Percentiles rank a stretch among this genome's conserved stretches.
Conservation (phyloP, 2,888 invertebrate genomes). For the Apodemia hepburni region DNA sequence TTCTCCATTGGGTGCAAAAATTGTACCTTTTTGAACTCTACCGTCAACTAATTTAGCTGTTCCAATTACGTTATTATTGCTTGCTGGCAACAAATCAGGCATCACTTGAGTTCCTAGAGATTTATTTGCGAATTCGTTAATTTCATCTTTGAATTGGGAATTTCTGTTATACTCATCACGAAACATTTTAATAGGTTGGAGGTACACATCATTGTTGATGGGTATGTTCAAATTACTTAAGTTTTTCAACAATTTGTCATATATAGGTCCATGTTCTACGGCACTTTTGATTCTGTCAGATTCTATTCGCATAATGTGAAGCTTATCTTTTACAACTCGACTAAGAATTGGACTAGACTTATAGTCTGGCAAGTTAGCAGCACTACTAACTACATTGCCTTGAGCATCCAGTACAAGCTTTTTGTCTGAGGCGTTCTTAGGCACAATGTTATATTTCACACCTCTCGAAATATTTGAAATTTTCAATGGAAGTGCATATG, state of each 20-base stretch:
- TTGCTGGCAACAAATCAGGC: slow-evolving; percentile 61
- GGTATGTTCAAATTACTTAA: slow-evolving; percentile 75
- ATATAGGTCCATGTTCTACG: slow-evolving; percentile 79
- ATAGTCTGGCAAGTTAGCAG: slow-evolving; percentile 70
- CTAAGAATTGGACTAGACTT: slow-evolving; percentile 72
- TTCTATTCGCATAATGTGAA: slow-evolving; percentile 75
- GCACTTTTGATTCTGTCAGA: slow-evolving; percentile 80
- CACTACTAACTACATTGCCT: slow-evolving; percentile 72
- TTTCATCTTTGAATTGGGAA: slow-evolving; percentile 77
- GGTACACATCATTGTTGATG: slow-evolving; percentile 71
- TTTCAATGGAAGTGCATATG: slow-evolving; percentile 70
- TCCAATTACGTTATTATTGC: slow-evolving; percentile 66
- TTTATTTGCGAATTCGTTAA: slow-evolving; percentile 72
- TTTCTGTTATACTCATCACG: slow-evolving; percentile 77
- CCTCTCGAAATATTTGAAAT: slow-evolving; percentile 71
- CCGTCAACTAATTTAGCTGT: slow-evolving; percentile 62
- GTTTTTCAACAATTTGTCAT: slow-evolving; percentile 78
- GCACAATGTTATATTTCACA: slow-evolving; percentile 71
- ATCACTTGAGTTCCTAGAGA: slow-evolving; percentile 66
- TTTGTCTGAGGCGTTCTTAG: slow-evolving; percentile 73
- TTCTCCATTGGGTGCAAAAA: slow-evolving; percentile 75
- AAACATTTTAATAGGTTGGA: slow-evolving; percentile 77
- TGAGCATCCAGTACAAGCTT: slow-evolving; percentile 69
- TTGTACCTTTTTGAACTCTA: slow-evolving; percentile 70
- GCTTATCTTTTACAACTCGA: slow-evolving; percentile 69